Base-by-base conservation (phyloP, 2,888 invertebrate species). In the Acanthosepion pharaonis region DNA sequence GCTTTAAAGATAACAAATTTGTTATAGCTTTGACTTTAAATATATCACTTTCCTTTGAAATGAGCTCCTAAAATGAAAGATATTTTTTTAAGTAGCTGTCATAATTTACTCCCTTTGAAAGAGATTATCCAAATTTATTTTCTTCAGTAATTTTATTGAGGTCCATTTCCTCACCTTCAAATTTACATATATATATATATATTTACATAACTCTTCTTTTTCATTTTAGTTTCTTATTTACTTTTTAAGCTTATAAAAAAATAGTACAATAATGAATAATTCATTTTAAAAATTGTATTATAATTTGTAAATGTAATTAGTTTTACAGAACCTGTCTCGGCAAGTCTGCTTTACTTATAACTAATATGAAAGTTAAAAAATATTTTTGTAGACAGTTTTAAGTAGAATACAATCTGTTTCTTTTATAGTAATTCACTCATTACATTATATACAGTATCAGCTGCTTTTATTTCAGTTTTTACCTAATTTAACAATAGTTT, bases 131-230 rank as follows among this genome's bases (percentile, higher is more conserved):
- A 11, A 15, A 78, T 78, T 78, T 78, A n/a, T 78, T 78, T 78
- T 78, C n/a, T 78, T 18, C 4, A 59, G n/a, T 15, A 78, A 78
- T n/a, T 78, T 78, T 78, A 78, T 78, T 78, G n/a, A n/a, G 78
- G 78, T 78, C 78, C 78, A 78, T 78, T 78, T 33, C n/a, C n/a
- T 78, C 78, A 78, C 78, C 78, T 78, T 78, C 78, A 78, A 78
- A 78, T 78, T 78, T 78, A 78, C 78, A 78, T 78, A 78, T 33
- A n/a, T 78, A 78, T n/a, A 33, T 78, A 78, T 78, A n/a, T 78
- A n/a, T 78, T n/a, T 78, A n/a, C n/a, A 78, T n/a, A 78, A n/a
- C n/a, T 11, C 15, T 33, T 78, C n/a, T 78, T 78, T 78, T 59
- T 59, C 20, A 59, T 59, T 59, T 59, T 59, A 59, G 23, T 59